Base-by-base conservation (phyloP, 2,797 vertebrate species). In the Onychomys leucogaster region DNA sequence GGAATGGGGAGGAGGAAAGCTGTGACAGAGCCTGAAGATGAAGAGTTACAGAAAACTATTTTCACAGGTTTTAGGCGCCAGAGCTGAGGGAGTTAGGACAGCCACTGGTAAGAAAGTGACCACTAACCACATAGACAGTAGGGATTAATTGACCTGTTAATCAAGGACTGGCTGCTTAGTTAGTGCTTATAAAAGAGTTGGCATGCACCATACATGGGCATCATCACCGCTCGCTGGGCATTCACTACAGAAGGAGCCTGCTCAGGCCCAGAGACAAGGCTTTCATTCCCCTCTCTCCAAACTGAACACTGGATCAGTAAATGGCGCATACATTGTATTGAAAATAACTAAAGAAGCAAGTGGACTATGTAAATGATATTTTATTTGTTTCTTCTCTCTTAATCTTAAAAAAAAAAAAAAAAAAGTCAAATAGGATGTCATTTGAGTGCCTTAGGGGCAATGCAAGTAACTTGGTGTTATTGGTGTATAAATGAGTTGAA, bases 1-100 rank as follows among this genome's bases (percentile, higher is more conserved):
- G 91, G 96, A 91, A 96, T 52, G 19, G 11, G 67, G 81, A 63
- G 61, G 83, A 52, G 89, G 67, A 90, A 73, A 49, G 78, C 91
- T 32, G 65, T 82, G 90, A 73, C 83, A 34, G 55, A 81, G 87
- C 37, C n/a, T n/a, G 81, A 52, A 88, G 89, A 75, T 55, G 90
- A 95, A 57, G 71, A 89, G 32, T 88, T 91, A 76, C 90, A 73
- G 83, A 86, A 88, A 67, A 49, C 12, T 7, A 23, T 97, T 94
- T 94, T 97, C 93, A 93, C 94, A 96, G 84, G 96, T 90, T 77
- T 93, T 93, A 96, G 95, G 92, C 95, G 87, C 29, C 57, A 61
- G 73, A 83, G 32, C 77, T 80, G 43, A 88, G 81, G 63, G 90
- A 92, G 83, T 59, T 57, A 82, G 94, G 88, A 75, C 57, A 93